Evolutionary conservation across 2,797 vertebrate genomes (phyloP).

Genomic region (Thamnophis elegans): DNA sequence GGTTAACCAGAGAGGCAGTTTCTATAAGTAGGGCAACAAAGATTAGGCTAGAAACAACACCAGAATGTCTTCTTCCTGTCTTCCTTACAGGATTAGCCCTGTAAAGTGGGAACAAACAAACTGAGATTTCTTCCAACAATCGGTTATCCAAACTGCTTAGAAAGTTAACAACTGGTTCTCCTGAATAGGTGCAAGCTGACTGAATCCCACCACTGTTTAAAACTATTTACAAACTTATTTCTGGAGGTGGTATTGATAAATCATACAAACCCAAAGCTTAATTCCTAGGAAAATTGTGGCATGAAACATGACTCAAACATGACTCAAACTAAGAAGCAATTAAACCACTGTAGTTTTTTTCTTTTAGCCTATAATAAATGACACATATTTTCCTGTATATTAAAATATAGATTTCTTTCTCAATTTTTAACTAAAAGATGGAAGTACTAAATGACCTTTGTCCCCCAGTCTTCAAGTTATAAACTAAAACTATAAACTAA

Average conservation of each 20-base stretch:
- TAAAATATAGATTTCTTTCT: background rate
- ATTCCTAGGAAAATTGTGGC: background rate
- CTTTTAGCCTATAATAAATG: background rate
- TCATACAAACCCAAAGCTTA: background rate
- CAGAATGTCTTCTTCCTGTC: too few relatives aligned
- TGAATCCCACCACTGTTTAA: background rate
- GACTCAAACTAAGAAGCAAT: background rate
- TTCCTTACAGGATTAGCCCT: too few relatives aligned
- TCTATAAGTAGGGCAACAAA: too few relatives aligned
- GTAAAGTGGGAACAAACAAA: too few relatives aligned
- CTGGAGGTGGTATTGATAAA: background rate
- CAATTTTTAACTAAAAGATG: background rate
- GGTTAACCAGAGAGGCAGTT: too few relatives aligned
- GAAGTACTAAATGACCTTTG: background rate
- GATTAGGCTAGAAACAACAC: too few relatives aligned
- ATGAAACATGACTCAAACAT: background rate
- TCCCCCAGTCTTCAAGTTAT: background rate
- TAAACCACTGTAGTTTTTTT: background rate
- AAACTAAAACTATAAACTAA: background rate
- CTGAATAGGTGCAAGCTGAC: too few relatives aligned
- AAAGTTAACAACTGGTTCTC: too few relatives aligned
- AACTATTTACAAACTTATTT: background rate
- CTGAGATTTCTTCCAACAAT: too few relatives aligned
- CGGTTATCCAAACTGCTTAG: too few relatives aligned
- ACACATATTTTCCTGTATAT: background rate